Conservation (phyloP, 2,888 invertebrate genomes). For the Yponomeuta plumbellus region DNA sequence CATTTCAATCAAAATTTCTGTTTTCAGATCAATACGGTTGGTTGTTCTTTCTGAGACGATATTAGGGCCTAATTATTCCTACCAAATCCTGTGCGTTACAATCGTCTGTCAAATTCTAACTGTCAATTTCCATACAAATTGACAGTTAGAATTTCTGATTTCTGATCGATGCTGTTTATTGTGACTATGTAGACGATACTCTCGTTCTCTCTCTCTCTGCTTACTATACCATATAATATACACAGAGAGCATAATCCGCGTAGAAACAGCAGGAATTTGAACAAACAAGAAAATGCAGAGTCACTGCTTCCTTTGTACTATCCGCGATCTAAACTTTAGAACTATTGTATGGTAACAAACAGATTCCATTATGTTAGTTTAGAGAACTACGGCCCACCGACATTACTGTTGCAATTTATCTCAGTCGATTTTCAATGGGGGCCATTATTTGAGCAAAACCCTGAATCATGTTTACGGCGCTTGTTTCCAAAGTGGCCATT, state of each 20-base stretch:
- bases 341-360: conserved; percentile 21
- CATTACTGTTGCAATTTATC: conserved; percentile 8
- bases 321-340: conserved; percentile 30
- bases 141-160: no score
- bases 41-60: no score
- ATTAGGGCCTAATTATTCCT: no score
- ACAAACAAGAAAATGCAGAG: conserved; percentile 32
- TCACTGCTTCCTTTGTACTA: conserved; percentile 37
- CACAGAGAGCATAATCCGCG: neutral
- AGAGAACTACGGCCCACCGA: conserved; percentile 8
- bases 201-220: no score
- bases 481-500: conserved; percentile 6
- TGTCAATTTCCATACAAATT: no score
- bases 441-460: conserved; percentile 9
- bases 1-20: no score
- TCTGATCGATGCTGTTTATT: no score
- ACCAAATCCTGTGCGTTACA: no score
- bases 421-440: conserved; percentile 12
- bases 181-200: no score
- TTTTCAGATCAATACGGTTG: no score
- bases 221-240: neutral
- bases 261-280: neutral
- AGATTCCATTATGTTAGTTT: conserved; percentile 26
- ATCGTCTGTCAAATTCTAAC: no score
- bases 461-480: conserved; percentile 1